Evolutionary conservation across 2,797 vertebrate genomes (phyloP).

Genomic region (Acanthurus leucopareius): DNA sequence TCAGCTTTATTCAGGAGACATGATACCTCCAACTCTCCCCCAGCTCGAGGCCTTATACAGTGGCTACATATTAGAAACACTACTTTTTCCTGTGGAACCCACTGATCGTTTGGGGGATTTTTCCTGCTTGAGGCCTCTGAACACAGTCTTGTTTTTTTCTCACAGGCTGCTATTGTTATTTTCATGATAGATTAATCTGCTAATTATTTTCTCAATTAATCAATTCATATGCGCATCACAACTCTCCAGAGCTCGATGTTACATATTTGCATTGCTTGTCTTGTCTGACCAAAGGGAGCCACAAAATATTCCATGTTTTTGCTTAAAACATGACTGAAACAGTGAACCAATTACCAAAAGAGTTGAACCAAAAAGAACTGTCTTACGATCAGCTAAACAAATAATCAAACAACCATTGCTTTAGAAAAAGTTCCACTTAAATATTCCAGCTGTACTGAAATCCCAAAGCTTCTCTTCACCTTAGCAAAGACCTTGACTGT

Average conservation of each 20-base stretch:
- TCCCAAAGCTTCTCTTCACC: not conserved
- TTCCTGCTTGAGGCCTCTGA: not conserved
- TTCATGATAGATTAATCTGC: not conserved
- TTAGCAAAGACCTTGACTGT: constrained; percentile 2
- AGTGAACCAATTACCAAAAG: not conserved
- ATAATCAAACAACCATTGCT: not conserved
- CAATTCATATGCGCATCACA: too few relatives aligned
- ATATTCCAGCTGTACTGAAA: not conserved
- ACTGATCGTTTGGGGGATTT: not conserved
- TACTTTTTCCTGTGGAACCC: constrained; percentile 23
- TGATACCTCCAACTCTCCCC: constrained; percentile 49
- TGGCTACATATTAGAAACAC: constrained; percentile 20
- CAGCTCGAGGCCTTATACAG: constrained; percentile 31
- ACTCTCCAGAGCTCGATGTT: not conserved
- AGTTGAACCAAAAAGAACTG: not conserved
- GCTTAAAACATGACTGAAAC: not conserved
- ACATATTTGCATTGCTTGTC: not conserved
- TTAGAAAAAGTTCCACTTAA: not conserved
- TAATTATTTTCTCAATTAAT: not conserved
- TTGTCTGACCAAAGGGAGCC: not conserved
- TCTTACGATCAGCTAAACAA: fast-evolving
- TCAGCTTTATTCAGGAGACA: constrained; percentile 69
- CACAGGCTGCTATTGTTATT: not conserved
- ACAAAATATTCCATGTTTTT: too few relatives aligned
- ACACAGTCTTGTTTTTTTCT: not conserved